Evolutionary conservation across 2,888 invertebrate genomes (phyloP).

Genomic region (Drosophila gaucha): DNA sequence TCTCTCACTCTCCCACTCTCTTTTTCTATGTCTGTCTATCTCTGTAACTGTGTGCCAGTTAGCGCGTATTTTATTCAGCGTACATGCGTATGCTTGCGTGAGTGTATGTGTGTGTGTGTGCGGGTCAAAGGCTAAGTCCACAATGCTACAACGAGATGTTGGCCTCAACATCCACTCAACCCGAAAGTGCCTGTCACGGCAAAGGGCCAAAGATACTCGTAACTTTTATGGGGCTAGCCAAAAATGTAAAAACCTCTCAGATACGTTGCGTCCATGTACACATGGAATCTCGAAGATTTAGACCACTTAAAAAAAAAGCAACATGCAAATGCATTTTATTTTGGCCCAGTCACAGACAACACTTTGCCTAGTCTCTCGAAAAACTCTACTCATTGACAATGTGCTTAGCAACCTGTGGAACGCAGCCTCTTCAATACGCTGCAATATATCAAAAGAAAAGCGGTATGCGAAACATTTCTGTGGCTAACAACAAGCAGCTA

Average conservation of each 20-base stretch:
- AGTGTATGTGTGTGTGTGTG: slow-evolving; percentile 35
- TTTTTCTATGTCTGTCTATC: slow-evolving; percentile 2
- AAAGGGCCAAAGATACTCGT: slow-evolving; percentile 29
- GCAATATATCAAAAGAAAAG: slow-evolving; percentile 82
- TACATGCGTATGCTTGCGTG: slow-evolving; percentile 24
- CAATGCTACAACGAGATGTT: slow-evolving; percentile 63
- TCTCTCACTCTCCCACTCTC: slow-evolving; percentile 4
- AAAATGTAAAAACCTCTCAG: slow-evolving; percentile 43
- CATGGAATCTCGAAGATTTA: slow-evolving; percentile 3
- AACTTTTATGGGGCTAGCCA: slow-evolving; percentile 48
- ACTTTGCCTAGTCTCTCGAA: slow-evolving; percentile 13
- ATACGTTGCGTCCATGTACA: slow-evolving; percentile 5
- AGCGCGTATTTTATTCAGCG: slow-evolving; percentile 28
- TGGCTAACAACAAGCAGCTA: slow-evolving; percentile 51
- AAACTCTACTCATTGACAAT: slow-evolving; percentile 25
- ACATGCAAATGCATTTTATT: slow-evolving; percentile 31
- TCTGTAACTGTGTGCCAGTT: slow-evolving; percentile 28
- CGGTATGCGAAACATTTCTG: slow-evolving; percentile 73
- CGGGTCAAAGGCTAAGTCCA: slow-evolving; percentile 71
- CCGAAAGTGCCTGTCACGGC: slow-evolving; percentile 52
- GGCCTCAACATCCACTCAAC: slow-evolving; percentile 52
- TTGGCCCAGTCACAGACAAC: slow-evolving; percentile 2
- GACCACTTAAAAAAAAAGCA: neutral
- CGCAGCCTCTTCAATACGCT: slow-evolving; percentile 78
- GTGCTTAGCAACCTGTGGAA: slow-evolving; percentile 81